A percentile compares a stretch with the other conserved stretches of the same genome.
Evolutionary conservation across 2,113 vertebrate species (phyloP).

Genomic region (Tetraodon nigroviridis): DNA sequence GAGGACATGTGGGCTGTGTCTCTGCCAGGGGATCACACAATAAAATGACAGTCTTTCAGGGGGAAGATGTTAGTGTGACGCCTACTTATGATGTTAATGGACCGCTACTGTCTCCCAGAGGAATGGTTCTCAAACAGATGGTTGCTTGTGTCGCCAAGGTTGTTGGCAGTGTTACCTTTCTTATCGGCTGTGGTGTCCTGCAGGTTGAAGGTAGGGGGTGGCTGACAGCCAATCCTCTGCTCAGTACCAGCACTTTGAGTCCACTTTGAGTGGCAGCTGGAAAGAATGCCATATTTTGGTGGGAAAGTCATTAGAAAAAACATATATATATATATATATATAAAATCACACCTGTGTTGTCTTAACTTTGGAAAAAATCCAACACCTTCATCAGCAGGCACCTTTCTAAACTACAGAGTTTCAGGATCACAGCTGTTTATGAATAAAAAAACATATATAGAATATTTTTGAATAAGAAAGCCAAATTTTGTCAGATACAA

Average conservation of each 20-base stretch:
- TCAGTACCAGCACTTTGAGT: conserved; percentile 30
- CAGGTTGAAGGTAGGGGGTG: conserved; percentile 20
- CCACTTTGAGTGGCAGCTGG: conserved; percentile 29
- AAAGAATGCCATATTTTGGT: conserved; percentile 7
- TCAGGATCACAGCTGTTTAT: no score
- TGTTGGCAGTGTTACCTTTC: conserved; percentile 42
- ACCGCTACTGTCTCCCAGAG: conserved; percentile 41
- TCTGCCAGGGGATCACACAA: neutral
- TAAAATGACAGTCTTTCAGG: conserved; percentile 37
- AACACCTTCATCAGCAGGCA: no score
- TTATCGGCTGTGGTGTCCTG: neutral
- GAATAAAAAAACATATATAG: no score
- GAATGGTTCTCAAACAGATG: conserved; percentile 56
- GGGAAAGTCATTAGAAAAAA: no score
- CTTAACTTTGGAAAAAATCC: neutral
- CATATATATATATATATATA: no score
- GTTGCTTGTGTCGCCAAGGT: conserved; percentile 46
- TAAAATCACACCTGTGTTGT: neutral
- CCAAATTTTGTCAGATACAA: no score
- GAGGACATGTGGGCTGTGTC: conserved; percentile 13
- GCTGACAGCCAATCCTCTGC: conserved; percentile 49
- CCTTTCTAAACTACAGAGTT: no score
- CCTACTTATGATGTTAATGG: conserved; percentile 59
- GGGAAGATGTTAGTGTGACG: conserved; percentile 46
- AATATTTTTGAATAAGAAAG: no score